phyloP scores from a whole-genome alignment of 2,797 vertebrate species.

The Malacoctenus gilli region DNA sequence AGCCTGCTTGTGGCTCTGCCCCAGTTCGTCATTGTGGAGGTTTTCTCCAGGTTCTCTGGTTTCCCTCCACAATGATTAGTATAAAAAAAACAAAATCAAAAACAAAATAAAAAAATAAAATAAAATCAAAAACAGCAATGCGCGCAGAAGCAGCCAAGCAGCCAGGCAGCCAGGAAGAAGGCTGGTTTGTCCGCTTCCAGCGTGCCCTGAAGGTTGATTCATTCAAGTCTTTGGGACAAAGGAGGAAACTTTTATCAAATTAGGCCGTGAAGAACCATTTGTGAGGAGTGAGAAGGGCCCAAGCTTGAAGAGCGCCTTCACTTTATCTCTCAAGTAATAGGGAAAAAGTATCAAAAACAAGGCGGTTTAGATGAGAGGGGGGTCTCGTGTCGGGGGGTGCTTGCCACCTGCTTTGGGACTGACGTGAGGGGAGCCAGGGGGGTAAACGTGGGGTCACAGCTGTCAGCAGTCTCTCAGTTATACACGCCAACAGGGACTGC shows the following conservation, averaged over 20 bases:
- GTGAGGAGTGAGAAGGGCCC: slow-evolving; percentile 45
- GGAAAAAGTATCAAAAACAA: slow-evolving; percentile 18
- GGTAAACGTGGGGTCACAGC: slow-evolving; percentile 70
- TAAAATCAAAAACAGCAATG: no score
- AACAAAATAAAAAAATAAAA: no score
- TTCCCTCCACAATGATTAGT: no score
- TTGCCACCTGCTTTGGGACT: slow-evolving; percentile 74
- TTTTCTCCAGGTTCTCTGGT: no score
- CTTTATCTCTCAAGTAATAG: slow-evolving; percentile 48
- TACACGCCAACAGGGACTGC: slow-evolving; percentile 53
- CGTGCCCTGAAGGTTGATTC: slow-evolving; percentile 69
- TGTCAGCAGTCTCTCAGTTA: slow-evolving; percentile 75
- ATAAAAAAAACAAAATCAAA: no score
- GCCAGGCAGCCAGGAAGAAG: no score
- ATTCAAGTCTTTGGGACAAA: slow-evolving; percentile 68
- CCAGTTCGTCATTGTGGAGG: no score
- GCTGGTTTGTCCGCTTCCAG: slow-evolving; percentile 70
- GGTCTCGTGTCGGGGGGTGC: slow-evolving; percentile 16
- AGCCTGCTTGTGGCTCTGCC: no score
- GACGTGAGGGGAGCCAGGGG: slow-evolving; percentile 30
- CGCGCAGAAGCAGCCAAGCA: no score
- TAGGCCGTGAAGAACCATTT: slow-evolving; percentile 33
- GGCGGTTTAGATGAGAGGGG: slow-evolving; percentile 15
- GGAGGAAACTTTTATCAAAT: slow-evolving; percentile 66
- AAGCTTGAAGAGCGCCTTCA: slow-evolving; percentile 34